Evolutionary conservation across 2,113 vertebrate species (phyloP).

Genomic region (Ammodytes marinus): DNA sequence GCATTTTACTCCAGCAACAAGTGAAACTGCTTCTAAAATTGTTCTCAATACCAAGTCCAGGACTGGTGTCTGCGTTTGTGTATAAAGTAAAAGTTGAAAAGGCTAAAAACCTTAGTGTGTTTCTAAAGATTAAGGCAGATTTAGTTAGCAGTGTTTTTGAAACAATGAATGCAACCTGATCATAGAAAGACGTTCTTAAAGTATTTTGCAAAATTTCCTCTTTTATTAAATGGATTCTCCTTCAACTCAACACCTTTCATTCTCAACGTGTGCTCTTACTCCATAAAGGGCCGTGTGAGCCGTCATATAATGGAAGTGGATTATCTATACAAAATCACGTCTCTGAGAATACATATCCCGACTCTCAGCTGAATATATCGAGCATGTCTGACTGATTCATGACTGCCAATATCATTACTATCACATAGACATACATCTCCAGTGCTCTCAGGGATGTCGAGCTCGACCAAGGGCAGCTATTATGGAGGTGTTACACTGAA

Average conservation of each 20-base stretch:
- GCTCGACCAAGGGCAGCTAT: conserved; percentile 67
- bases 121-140: conserved; percentile 56
- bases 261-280: conserved; percentile 38
- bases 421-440: conserved; percentile 57
- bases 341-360: conserved; percentile 39
- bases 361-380: conserved; percentile 54
- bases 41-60: conserved; percentile 56
- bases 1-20: conserved; percentile 68
- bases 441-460: conserved; percentile 41
- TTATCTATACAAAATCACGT: conserved; percentile 36
- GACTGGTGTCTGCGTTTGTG: conserved; percentile 37
- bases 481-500: conserved; percentile 42
- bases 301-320: conserved; percentile 50
- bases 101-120: conserved; percentile 63
- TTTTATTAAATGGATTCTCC: conserved; percentile 36
- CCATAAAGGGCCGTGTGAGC: conserved; percentile 43
- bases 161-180: neutral
- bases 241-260: conserved; percentile 39
- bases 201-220: conserved; percentile 22
- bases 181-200: neutral
- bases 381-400: conserved; percentile 68
- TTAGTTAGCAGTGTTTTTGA: conserved; percentile 23
- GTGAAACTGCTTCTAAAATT: conserved; percentile 69
- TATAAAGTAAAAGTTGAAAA: conserved; percentile 47
- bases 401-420: conserved; percentile 56